Base-by-base conservation (phyloP, 2,113 vertebrate species). In the Tachysurus fulvidraco region DNA sequence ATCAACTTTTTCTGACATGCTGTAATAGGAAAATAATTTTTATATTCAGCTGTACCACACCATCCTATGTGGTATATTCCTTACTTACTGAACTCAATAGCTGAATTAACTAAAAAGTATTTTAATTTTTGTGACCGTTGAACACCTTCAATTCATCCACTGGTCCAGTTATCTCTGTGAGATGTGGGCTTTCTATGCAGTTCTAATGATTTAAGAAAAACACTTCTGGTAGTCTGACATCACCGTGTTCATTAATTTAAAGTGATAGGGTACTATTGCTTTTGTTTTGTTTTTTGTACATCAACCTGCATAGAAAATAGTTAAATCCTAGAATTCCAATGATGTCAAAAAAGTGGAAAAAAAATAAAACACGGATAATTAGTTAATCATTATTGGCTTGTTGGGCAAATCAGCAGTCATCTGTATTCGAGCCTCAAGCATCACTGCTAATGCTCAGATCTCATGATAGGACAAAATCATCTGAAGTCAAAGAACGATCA, bases 301-400 rank as follows among this genome's bases (percentile, higher is more conserved):
- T 73, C 36, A 73, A 52, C 23, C 0, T 76, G 36, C 10, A 12
- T 10, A 11, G 16, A 21, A 60, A 57, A 57, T 79, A 25, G 21
- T 60, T 60, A 41, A n/a, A 9, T 54, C 30, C 17, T 19, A 23
- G 10, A 55, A 59, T 50, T 44, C 19, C 50, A n/a, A 67, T 12
- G 28, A 85, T 54, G 28, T 17, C 1, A 25, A 30, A 77, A 21
- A 57, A 30, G 41, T 7, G 67, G 30, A 64, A 85, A 36, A 85
- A 36, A 77, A 85, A 23, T 59, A n/a, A n/a, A 9, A 76, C 6
- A 11, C 41, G 11, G 9, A 78, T n/a, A 73, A 73, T 41, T 5
- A n/a, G 67, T 62, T 85, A 44, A 55, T 85, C 5, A 79, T 79
- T 77, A 55, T 5, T 52, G 28, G n/a, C 84, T 54, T 78, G 55